These are phyloP conservation scores for Boloria euphrosyne DNA, from an alignment of 2,888 invertebrate genomes.

Conservation along the genomic window DNA sequence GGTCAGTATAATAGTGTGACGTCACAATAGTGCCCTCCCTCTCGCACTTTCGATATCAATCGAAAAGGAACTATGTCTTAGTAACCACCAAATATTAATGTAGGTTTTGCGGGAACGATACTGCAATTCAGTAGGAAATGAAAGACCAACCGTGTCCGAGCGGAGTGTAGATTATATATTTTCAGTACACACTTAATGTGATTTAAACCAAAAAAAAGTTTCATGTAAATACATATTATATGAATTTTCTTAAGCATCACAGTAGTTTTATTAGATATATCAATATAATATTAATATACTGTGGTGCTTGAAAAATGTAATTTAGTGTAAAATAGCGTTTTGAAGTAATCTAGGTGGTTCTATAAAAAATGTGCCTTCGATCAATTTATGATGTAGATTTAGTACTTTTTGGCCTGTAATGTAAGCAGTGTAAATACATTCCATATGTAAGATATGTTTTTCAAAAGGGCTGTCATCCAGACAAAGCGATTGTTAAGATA, in stretches of 20 bases:
- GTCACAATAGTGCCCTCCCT: conserved; percentile 25
- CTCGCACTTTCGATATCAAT: conserved; percentile 21
- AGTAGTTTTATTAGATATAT: background rate
- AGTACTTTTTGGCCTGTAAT: conserved; percentile 67
- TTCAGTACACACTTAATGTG: conserved; percentile 76
- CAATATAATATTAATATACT: background rate
- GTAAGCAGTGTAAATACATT: conserved; percentile 55
- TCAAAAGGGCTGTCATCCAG: too few species aligned
- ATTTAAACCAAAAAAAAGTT: conserved; percentile 73
- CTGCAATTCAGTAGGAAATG: conserved; percentile 41
- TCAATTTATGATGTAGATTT: conserved; percentile 69
- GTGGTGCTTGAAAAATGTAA: conserved; percentile 27
- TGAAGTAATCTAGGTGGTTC: conserved; percentile 61
- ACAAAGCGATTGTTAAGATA: too few species aligned
- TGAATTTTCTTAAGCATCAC: conserved; percentile 10
- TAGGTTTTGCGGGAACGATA: conserved; percentile 44
- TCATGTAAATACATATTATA: conserved; percentile 40
- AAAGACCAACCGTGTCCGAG: conserved; percentile 46
- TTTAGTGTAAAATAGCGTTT: conserved; percentile 37
- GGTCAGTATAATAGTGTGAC: conserved; percentile 18
- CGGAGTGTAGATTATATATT: conserved; percentile 70
- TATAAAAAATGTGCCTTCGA: conserved; percentile 78
- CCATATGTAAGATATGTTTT: conserved; percentile 35
- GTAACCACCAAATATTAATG: conserved; percentile 40
- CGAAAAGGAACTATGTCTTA: conserved; percentile 27